Conservation (phyloP, 2,113 vertebrate genomes). For the Sterna hirundo region DNA sequence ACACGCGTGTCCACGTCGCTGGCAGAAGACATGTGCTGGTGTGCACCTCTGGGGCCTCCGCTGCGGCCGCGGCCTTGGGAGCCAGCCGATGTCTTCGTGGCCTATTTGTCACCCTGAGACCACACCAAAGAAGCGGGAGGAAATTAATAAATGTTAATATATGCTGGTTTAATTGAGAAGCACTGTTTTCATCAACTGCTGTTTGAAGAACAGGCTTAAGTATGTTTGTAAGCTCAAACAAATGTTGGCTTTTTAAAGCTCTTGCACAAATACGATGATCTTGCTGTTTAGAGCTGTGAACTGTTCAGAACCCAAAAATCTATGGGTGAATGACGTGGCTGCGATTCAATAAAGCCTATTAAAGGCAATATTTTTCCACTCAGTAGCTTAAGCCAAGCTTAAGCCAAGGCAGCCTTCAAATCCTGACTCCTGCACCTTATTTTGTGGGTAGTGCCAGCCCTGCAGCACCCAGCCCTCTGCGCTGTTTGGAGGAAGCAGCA, state of each 20-base stretch:
- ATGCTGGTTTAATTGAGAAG: conserved; percentile 57
- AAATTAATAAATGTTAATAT: conserved; percentile 57
- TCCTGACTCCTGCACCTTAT: neutral
- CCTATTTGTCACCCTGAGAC: neutral
- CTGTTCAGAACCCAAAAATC: neutral
- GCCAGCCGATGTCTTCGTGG: neutral
- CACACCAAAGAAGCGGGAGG: neutral
- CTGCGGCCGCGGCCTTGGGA: accelerated
- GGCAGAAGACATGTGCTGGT: neutral
- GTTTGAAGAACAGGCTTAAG: conserved; percentile 56
- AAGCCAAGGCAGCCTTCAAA: neutral
- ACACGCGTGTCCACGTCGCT: accelerated
- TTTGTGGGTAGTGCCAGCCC: neutral
- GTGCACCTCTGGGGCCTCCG: neutral
- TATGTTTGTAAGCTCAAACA: conserved; percentile 57
- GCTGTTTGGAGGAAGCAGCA: neutral
- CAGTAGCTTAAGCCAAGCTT: neutral
- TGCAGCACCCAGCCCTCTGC: neutral
- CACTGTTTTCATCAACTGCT: conserved; percentile 37
- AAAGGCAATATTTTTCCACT: neutral
- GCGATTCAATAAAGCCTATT: conserved; percentile 9
- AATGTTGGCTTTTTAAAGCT: conserved; percentile 59
- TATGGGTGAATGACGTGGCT: neutral
- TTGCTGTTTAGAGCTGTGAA: conserved; percentile 23
- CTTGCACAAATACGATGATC: conserved; percentile 45